Evolutionary conservation across 30 jellyfish, hydroid and myxozoan genomes (phyloP).

Genomic region (Chrysaora quinquecirrha): DNA sequence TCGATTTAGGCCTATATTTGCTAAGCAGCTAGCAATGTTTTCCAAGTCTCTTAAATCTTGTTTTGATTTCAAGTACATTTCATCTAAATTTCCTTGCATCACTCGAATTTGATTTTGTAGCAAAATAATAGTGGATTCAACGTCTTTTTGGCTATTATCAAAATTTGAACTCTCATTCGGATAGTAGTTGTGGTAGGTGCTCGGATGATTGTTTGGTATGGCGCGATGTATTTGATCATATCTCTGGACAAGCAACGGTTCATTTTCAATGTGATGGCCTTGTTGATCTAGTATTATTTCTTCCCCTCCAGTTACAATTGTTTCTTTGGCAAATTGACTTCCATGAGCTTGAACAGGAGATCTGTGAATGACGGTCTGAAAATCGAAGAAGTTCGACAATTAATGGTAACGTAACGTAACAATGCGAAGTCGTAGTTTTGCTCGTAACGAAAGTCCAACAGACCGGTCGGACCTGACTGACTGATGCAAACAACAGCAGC

Average conservation of each 20-base stretch:
- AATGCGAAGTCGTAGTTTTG: too few species aligned
- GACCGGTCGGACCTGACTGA: too few species aligned
- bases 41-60: conserved; percentile 74
- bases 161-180: not conserved
- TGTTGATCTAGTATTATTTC: not conserved
- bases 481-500: too few species aligned
- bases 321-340: not conserved
- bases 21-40: conserved; percentile 43
- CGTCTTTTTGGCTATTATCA: conserved; percentile 17
- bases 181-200: conserved; percentile 29
- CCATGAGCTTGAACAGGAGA: not conserved
- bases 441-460: too few species aligned
- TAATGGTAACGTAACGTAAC: too few species aligned
- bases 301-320: not conserved
- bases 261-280: not conserved
- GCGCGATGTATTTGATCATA: not conserved
- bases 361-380: not conserved
- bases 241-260: not conserved
- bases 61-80: conserved; percentile 65
- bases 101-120: conserved; percentile 63
- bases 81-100: conserved; percentile 73
- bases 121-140: conserved; percentile 27
- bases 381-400: too few species aligned
- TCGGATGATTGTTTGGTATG: not conserved
- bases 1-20: conserved; percentile 15